A percentile compares a stretch with the other conserved stretches of the same genome.
Conservation (phyloP, 2,797 vertebrate species). For the Dendrocincla tyrannina region DNA sequence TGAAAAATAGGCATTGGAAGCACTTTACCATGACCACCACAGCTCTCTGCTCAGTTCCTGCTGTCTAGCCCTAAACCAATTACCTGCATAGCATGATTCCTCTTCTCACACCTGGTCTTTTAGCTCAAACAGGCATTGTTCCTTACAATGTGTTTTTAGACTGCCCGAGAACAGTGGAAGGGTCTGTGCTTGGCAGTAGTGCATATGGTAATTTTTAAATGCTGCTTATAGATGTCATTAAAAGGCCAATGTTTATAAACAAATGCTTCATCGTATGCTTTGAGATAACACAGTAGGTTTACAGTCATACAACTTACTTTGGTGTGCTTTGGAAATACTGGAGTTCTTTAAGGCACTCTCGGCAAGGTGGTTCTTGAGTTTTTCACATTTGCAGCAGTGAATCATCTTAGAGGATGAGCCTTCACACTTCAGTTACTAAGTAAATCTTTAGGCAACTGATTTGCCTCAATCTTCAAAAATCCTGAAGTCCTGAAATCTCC, state of each 20-base stretch:
- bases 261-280: neutral
- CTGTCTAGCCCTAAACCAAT: neutral
- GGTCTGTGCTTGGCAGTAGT: neutral
- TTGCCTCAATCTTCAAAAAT: neutral
- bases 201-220: neutral
- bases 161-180: neutral
- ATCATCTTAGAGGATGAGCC: neutral
- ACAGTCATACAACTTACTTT: neutral
- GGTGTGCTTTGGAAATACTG: neutral
- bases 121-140: neutral
- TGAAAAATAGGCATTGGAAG: neutral
- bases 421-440: neutral
- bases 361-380: neutral
- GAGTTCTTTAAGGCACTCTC: accelerated
- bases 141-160: neutral
- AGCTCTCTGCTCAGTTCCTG: neutral
- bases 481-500: neutral
- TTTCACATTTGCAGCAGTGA: neutral
- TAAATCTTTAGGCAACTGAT: neutral
- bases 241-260: neutral
- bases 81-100: neutral
- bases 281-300: neutral
- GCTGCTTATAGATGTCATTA: neutral
- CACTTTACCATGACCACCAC: neutral
- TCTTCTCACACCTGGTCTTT: neutral